Evolutionary conservation across 2,888 invertebrate species (phyloP).

Genomic region (Spialia ferax): DNA sequence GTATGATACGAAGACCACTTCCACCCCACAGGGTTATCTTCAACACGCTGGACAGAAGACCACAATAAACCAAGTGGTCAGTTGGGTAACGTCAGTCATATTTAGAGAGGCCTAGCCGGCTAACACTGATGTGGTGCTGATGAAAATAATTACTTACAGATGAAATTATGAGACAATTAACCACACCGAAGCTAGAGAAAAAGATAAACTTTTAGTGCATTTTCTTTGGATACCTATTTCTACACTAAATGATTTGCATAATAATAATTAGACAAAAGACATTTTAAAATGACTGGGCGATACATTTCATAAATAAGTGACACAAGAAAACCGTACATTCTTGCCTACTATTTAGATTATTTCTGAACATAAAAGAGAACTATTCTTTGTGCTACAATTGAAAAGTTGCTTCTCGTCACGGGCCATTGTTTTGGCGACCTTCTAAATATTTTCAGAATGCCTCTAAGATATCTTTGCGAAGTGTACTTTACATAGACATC

Average conservation of each 20-base stretch:
- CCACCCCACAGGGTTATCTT: too few species aligned
- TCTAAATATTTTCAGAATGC: conserved; percentile 42
- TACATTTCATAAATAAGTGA: conserved; percentile 33
- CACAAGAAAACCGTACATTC: conserved; percentile 21
- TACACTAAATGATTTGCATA: not conserved
- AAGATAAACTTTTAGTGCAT: not conserved
- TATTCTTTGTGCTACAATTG: conserved; percentile 41
- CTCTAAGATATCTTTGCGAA: conserved; percentile 36
- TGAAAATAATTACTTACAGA: not conserved
- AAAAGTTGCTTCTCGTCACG: conserved; percentile 40
- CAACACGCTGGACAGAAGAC: too few species aligned
- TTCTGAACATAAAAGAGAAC: conserved; percentile 39
- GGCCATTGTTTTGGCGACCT: conserved; percentile 40
- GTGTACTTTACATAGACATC: conserved; percentile 30
- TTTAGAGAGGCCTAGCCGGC: too few species aligned
- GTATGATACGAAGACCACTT: too few species aligned
- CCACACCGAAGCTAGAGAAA: not conserved
- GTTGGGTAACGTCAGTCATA: too few species aligned
- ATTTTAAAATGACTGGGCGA: not conserved
- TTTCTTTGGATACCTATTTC: not conserved
- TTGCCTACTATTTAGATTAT: conserved; percentile 37
- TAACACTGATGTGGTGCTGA: too few species aligned
- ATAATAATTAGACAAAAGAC: too few species aligned
- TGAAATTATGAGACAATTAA: not conserved
- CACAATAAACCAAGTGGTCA: too few species aligned